A percentile compares a stretch with the other conserved stretches of the same genome.
Evolutionary conservation across 1,140 invertebrate genomes (phyloP).

Genomic region (Bombus pascuorum): DNA sequence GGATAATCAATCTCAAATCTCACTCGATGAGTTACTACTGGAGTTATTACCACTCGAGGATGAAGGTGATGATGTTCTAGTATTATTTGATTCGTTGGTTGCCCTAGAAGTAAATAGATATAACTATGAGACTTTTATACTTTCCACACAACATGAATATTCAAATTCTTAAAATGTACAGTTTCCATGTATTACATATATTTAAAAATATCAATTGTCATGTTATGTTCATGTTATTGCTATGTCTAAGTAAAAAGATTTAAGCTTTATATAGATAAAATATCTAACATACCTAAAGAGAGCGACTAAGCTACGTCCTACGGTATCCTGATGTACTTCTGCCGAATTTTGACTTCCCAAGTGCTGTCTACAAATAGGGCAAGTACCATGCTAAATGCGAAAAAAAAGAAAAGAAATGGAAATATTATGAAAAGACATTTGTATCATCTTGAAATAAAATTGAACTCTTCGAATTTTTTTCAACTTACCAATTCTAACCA

Average conservation of each 20-base stretch:
- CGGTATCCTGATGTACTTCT: slow-evolving; percentile 79
- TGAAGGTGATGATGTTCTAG: slow-evolving; percentile 70
- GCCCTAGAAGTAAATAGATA: slow-evolving; percentile 67
- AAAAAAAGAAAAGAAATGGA: slow-evolving; percentile 15
- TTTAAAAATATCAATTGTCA: slow-evolving; percentile 2
- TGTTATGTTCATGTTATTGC: not conserved
- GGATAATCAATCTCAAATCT: slow-evolving; percentile 72
- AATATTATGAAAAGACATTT: not conserved
- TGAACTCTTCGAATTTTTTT: not conserved
- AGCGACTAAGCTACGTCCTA: slow-evolving; percentile 81
- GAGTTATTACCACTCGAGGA: slow-evolving; percentile 68
- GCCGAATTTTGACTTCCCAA: slow-evolving; percentile 84
- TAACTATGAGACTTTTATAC: not conserved
- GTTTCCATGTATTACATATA: not conserved
- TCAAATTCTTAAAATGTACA: not conserved
- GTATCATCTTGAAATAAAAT: not conserved
- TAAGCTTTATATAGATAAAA: not conserved
- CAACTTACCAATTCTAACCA: slow-evolving; percentile 94
- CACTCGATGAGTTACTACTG: slow-evolving; percentile 73
- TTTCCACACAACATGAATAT: not conserved
- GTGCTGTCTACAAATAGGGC: slow-evolving; percentile 95
- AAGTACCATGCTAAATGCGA: slow-evolving; percentile 92
- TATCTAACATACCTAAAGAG: slow-evolving; percentile 79
- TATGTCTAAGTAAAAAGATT: slow-evolving; percentile 2
- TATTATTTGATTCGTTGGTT: slow-evolving; percentile 75